phyloP scores from a whole-genome alignment of 2,888 invertebrate genomes.

The Rhogogaster chlorosoma region DNA sequence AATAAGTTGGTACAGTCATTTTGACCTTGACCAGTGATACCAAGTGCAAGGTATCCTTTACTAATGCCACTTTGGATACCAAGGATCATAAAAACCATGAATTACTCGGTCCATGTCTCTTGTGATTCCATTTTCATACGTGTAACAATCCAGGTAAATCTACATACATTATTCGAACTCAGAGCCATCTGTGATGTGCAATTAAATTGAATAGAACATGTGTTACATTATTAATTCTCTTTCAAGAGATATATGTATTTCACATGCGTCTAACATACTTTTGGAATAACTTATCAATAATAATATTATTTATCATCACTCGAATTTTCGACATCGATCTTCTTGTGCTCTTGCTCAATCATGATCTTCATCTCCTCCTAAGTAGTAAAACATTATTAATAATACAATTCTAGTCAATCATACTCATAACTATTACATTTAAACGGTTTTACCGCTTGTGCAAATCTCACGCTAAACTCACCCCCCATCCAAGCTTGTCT shows the following conservation, averaged over 20 bases:
- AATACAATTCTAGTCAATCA: neutral
- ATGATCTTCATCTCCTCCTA: slow-evolving; percentile 83
- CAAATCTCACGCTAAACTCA: slow-evolving; percentile 74
- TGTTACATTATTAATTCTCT: neutral
- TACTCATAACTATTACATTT: neutral
- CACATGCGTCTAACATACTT: neutral
- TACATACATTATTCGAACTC: neutral
- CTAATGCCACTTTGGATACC: neutral
- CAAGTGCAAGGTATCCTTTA: neutral
- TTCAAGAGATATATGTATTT: neutral
- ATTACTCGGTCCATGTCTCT: neutral
- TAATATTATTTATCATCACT: slow-evolving; percentile 50
- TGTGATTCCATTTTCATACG: neutral
- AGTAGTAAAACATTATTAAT: slow-evolving; percentile 54
- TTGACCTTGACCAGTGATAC: too few species aligned
- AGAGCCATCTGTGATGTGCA: neutral
- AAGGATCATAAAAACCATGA: neutral
- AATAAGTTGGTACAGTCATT: too few species aligned
- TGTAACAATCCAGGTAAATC: neutral
- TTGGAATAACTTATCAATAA: slow-evolving; percentile 9
- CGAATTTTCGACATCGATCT: slow-evolving; percentile 76
- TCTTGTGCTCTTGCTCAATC: slow-evolving; percentile 80
- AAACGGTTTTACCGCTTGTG: neutral
- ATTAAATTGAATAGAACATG: neutral
- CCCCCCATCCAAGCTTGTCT: slow-evolving; percentile 89